Base-by-base conservation (phyloP, 2,888 invertebrate species). In the Nysson spinosus region DNA sequence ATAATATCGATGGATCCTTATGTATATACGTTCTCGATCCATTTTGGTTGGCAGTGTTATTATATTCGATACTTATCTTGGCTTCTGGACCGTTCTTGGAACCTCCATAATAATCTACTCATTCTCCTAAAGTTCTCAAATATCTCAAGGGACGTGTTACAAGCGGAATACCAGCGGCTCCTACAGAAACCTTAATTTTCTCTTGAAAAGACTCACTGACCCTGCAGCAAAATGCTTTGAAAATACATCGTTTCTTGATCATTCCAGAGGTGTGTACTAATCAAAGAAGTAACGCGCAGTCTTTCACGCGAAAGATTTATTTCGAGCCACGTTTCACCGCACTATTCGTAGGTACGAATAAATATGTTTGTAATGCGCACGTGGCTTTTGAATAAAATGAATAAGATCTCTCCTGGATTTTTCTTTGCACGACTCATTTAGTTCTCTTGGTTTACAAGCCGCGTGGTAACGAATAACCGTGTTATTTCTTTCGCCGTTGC, bases 51-150 rank as follows among this genome's bases (percentile, higher is more conserved):
- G 19, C 34, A 24, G 28, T 58, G 40, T 55, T 69, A 52, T 57
- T 66, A 66, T 46, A 67, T 51, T 49, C 44, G 62, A 67, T 71
- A 67, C 62, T 56, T 42, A 40, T 43, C 30, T 16, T 9, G 34
- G 7, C 19, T 39, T 30, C 47, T 22, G 20, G 52, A 52, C 34
- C 40, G 37, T 40, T 49, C 49, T 11, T 7, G 3, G 12, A 24
- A 17, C 19, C 16, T 47, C 47, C 30, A 6, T 51, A 67, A 65
- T 61, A 56, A 66, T 56, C 56, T 49, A 46, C 12, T 43, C 24
- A 26, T n/a, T n/a, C 28, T 26, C 14, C 19, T 26, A 7, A 46
- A 44, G 28, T 46, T 55, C 22, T 7, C 28, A 9, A 57, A 64
- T 49, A 49, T 22, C 49, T 39, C 42, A 22, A 22, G 56, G 43